These are phyloP conservation scores for Listronotus oregonensis DNA, from an alignment of 1,140 invertebrate species.

Conservation along the genomic window DNA sequence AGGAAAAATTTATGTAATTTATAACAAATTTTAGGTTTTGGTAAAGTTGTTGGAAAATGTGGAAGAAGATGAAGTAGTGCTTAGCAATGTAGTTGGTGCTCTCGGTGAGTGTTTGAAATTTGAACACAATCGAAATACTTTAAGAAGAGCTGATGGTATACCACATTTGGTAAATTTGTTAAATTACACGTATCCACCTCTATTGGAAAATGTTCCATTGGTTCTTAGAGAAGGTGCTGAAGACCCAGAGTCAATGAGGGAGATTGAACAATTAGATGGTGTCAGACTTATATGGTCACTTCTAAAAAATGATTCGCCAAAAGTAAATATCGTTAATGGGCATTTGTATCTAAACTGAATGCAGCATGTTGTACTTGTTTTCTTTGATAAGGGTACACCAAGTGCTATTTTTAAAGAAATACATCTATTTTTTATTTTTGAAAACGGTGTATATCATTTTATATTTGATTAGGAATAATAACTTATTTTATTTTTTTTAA, in stretches of 20 bases:
- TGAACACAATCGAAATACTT: conserved; percentile 66
- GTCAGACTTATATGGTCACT: conserved; percentile 91
- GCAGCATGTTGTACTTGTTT: too few relatives aligned
- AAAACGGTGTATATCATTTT: too few relatives aligned
- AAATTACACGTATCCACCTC: conserved; percentile 78
- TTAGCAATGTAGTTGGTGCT: conserved; percentile 89
- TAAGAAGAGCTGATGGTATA: conserved; percentile 74
- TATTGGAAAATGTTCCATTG: conserved; percentile 85
- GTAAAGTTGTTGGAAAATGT: conserved; percentile 78
- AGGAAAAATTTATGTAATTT: too few relatives aligned
- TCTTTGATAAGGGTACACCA: too few relatives aligned
- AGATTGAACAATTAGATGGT: conserved; percentile 87
- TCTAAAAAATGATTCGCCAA: conserved; percentile 80
- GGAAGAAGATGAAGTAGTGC: conserved; percentile 82
- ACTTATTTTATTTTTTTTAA: too few relatives aligned
- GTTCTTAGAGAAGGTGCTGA: conserved; percentile 82
- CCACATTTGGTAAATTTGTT: conserved; percentile 75
- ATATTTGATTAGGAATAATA: too few relatives aligned
- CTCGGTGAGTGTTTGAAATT: conserved; percentile 86
- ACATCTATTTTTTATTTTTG: too few relatives aligned
- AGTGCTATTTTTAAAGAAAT: too few relatives aligned
- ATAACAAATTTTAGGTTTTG: too few relatives aligned
- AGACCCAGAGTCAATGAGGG: conserved; percentile 71
- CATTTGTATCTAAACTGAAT: too few relatives aligned
- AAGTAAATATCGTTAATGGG: conserved; percentile 50